These are phyloP conservation scores for Rhodinocichla rosea DNA, from an alignment of 2,113 vertebrate genomes.

Conservation along the genomic window DNA sequence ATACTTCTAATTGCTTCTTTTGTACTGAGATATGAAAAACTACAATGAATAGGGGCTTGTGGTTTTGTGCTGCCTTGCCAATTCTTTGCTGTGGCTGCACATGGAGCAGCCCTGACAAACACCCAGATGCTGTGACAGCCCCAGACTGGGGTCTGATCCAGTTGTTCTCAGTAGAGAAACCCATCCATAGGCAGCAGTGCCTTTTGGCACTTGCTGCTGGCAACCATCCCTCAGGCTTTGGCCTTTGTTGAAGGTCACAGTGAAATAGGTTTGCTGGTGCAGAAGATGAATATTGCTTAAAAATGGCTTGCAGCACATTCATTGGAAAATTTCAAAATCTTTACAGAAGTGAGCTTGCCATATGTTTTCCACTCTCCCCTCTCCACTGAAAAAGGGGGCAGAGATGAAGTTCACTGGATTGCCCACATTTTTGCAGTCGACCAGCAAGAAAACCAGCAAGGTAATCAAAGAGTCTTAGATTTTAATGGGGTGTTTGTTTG, in stretches of 20 bases:
- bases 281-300: background rate
- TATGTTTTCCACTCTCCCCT: background rate
- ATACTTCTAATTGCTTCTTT: constrained; percentile 7
- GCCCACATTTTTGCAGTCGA: background rate
- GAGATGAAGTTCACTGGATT: background rate
- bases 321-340: background rate
- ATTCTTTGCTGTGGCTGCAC: background rate
- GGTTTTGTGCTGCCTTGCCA: background rate
- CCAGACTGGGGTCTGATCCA: background rate
- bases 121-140: background rate
- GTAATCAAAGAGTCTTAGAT: background rate
- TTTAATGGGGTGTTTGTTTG: background rate
- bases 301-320: background rate
- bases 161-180: background rate
- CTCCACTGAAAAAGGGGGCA: background rate
- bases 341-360: background rate
- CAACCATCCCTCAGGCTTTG: background rate
- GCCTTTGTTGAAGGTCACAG: background rate
- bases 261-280: background rate
- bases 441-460: background rate
- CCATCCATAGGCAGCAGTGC: background rate
- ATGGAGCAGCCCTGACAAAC: background rate
- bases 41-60: background rate
- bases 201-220: background rate
- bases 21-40: background rate